These are phyloP conservation scores for Euzophera pinguis DNA, from an alignment of 2,888 invertebrate species.

Conservation along the genomic window DNA sequence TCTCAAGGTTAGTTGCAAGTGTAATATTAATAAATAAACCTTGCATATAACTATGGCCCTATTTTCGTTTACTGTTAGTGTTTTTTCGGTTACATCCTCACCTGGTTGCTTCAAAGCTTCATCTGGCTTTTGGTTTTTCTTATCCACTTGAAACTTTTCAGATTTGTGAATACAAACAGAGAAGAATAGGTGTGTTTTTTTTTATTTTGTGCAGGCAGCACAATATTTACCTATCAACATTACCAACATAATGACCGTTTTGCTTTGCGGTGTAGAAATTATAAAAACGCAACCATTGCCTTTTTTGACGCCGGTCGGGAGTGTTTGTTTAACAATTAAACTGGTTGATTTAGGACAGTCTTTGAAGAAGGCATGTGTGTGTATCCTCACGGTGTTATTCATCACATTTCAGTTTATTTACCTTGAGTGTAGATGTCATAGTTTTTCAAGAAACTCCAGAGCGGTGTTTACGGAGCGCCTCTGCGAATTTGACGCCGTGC, in stretches of 20 bases:
- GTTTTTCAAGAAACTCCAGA: constrained; percentile 49
- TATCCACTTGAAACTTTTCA: too few relatives aligned
- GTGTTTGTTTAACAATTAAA: constrained; percentile 45
- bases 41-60: too few relatives aligned
- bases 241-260: background rate
- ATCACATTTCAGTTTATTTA: constrained; percentile 54
- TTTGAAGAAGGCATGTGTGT: constrained; percentile 63
- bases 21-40: too few relatives aligned
- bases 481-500: constrained; percentile 56
- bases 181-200: too few relatives aligned
- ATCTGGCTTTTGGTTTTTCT: too few relatives aligned
- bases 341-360: constrained; percentile 41
- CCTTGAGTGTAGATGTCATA: constrained; percentile 46
- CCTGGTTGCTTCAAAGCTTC: too few relatives aligned
- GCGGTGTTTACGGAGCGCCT: constrained; percentile 47
- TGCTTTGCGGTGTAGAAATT: background rate
- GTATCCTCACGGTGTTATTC: constrained; percentile 33
- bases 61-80: too few relatives aligned
- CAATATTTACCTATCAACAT: too few relatives aligned
- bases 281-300: background rate
- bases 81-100: too few relatives aligned
- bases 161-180: too few relatives aligned
- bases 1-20: too few relatives aligned
- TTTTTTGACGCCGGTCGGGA: constrained; percentile 6
- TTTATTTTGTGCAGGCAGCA: too few relatives aligned